A percentile compares a stretch with the other conserved stretches of the same genome.
Evolutionary conservation across 1,140 invertebrate species (phyloP).

Genomic region (Paraescarpia echinospica): DNA sequence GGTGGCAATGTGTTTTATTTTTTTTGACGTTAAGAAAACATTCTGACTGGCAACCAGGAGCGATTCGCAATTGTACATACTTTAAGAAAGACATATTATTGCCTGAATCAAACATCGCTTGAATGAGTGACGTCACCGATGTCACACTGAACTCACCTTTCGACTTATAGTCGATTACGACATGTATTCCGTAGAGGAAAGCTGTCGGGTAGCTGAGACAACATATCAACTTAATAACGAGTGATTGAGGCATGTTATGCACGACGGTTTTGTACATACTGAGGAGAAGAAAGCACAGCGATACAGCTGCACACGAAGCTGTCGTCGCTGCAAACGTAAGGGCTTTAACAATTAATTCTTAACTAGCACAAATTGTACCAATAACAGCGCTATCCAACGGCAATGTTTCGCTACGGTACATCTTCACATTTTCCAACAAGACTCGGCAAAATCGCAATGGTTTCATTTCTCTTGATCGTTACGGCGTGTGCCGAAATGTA

Average conservation of each 20-base stretch:
- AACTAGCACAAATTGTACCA: not conserved
- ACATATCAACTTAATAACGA: not conserved
- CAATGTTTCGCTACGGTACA: no score
- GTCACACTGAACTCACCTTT: not conserved
- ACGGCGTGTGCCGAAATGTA: no score
- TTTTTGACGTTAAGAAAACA: no score
- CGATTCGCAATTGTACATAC: no score
- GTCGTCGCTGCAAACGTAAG: not conserved
- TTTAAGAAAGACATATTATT: no score
- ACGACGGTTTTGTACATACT: not conserved
- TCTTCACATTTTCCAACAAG: no score
- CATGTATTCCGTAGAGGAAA: not conserved
- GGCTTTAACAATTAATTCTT: not conserved
- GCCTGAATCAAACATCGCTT: no score
- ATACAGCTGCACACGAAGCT: not conserved
- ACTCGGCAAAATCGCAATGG: no score
- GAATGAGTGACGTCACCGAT: not conserved
- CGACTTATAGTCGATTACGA: not conserved
- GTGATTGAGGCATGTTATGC: not conserved
- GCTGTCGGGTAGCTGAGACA: not conserved
- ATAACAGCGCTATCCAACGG: not conserved
- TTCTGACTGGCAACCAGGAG: no score
- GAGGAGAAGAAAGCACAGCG: not conserved
- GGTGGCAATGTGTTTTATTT: no score
- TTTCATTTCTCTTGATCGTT: no score